These are phyloP conservation scores for Vollenhovia emeryi DNA, from an alignment of 1,140 invertebrate species.

Conservation along the genomic window DNA sequence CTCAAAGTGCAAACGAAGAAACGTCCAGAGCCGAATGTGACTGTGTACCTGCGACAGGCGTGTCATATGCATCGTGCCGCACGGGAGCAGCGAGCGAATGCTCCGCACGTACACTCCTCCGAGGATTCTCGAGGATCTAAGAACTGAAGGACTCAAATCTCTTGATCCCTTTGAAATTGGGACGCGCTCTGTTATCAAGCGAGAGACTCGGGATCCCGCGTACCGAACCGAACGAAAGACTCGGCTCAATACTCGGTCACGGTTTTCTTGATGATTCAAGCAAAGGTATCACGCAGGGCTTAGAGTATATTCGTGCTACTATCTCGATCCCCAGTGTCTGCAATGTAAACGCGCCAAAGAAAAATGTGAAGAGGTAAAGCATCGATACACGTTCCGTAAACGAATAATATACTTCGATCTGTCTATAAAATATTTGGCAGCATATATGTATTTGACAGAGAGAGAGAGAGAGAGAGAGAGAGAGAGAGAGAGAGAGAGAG, in stretches of 20 bases:
- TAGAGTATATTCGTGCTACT: conserved; percentile 47
- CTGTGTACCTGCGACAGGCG: neutral
- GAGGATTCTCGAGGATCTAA: conserved; percentile 62
- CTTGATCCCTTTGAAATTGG: conserved; percentile 65
- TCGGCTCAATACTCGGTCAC: conserved; percentile 56
- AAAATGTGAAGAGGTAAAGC: conserved; percentile 5
- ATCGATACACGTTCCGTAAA: neutral
- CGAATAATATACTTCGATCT: neutral
- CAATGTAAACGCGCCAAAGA: neutral
- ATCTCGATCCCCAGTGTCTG: neutral
- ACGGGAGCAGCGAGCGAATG: conserved; percentile 21
- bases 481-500: neutral
- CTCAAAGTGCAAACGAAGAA: conserved; percentile 19
- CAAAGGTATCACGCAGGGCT: conserved; percentile 44
- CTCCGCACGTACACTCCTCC: conserved; percentile 48
- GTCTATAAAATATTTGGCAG: neutral
- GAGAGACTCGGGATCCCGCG: conserved; percentile 33
- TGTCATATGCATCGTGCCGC: conserved; percentile 41
- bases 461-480: neutral
- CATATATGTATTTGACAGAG: neutral
- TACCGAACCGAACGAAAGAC: conserved; percentile 51
- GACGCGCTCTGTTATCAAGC: conserved; percentile 62
- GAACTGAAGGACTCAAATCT: conserved; percentile 62
- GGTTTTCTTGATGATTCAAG: conserved; percentile 58
- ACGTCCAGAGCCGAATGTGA: neutral